Base-by-base conservation (phyloP, 1,140 invertebrate genomes). In the Diachasma alloeum region DNA sequence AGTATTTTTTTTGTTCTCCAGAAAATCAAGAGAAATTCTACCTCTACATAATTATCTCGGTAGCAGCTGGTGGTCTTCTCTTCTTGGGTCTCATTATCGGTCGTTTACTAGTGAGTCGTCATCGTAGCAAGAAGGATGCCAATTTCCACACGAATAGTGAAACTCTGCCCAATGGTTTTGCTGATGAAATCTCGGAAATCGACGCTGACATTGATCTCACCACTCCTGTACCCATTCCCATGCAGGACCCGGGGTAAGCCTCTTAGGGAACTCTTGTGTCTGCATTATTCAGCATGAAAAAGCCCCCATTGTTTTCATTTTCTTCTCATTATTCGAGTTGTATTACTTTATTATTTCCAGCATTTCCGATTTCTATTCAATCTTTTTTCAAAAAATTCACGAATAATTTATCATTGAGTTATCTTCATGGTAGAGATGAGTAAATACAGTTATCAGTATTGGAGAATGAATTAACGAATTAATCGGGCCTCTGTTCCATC, bases 21-120 rank as follows among this genome's bases (percentile, higher is more conserved):
- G 95, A 92, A 81, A 94, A 96, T 84, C 91, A 93, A 83, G 94
- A 96, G 82, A 94, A 94, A 77, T 93, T 95, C 80, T 93, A 94
- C 83, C 88, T 96, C 59, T 96, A 96, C 90, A 88, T 96, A 80
- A 92, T 94, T 36, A 89, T 96, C 76, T 94, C 94, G 76, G 87
- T 95, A 26, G 91, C 92, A 56, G 91, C 89, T 22, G 94, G 94
- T 53, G 86, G 96, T 31, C 84, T 96, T 26, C 85, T 94, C 8
- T 91, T 95, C 68, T 86, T 96, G 72, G 88, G 92, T 9, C 87
- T 95, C 68, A 90, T 96, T 11, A 92, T 94, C 59, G 92, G 92
- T 0, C 91, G 93, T 53, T 88, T 96, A 4, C 86, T 93, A 71
- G 84, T 92, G 82, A 91, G 93, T 81, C 91, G 92, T 24, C 92